Base-by-base conservation (phyloP, 1,140 invertebrate species). In the Pentalonia nigronervosa region DNA sequence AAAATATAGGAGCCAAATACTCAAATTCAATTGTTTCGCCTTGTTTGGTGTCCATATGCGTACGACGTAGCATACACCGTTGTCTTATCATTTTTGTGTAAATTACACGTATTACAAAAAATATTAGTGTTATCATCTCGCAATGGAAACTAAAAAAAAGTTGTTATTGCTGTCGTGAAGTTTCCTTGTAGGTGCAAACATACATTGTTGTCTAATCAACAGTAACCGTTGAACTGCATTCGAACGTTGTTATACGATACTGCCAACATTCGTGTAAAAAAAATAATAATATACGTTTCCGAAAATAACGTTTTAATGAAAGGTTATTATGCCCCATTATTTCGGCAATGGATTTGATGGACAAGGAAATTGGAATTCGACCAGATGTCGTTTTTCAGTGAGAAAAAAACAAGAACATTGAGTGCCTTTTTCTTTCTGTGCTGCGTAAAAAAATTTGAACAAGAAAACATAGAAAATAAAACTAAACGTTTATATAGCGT, bases 191-290 rank as follows among this genome's bases (percentile, higher is more conserved):
- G 8, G 84, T n/a, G 17, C 47, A 21, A 50, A 30, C 8, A 25
- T 48, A n/a, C 14, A 53, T 89, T 87, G 25, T 87, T 87, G 84
- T 87, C 11, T 89, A 89, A 89, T 89, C 87, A 89, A 89, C n/a
- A 89, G 34, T 89, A 89, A 89, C 87, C 87, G 87, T 89, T 89
- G 87, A 89, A 89, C 87, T 89, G 30, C n/a, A 25, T 21, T n/a
- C 86, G 8, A 48, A 48, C 45, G 20, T 87, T 87, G n/a, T 86
- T 86, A 30, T 48, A 88, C 30, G 23, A 34, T 87, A 87, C 14
- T 87, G 23, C 86, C 30, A 88, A 34, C 86, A 7, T 20, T 87
- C 30, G 30, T 48, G 47, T 34, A 25, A n/a, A 48, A 48, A 45
- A 50, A 50, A 50, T n/a, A 88, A 50, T 7, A 53, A 53, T 53